Conservation (phyloP, 1,140 invertebrate species). For the Pseudomyrmex concolor region DNA sequence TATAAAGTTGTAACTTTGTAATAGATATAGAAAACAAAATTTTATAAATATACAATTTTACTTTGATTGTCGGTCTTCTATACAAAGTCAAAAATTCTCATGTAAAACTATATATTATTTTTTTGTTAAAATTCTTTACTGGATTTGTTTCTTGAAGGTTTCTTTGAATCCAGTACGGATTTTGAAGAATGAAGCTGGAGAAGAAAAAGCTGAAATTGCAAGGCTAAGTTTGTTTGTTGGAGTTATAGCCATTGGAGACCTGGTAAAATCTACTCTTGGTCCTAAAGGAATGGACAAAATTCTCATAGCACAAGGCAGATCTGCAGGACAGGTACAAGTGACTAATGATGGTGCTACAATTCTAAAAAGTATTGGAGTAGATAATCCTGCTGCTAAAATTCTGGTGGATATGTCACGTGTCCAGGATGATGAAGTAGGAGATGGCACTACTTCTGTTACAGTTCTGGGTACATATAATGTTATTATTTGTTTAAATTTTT, state of each 20-base stretch:
- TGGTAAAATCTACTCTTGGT: constrained; percentile 98
- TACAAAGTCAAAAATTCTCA: no score
- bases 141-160: constrained; percentile 86
- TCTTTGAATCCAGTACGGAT: constrained; percentile 97
- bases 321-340: constrained; percentile 95
- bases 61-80: no score
- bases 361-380: constrained; percentile 97
- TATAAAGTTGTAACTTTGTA: no score
- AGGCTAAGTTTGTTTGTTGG: constrained; percentile 98
- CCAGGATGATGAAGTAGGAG: constrained; percentile 99
- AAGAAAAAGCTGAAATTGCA: constrained; percentile 98
- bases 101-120: no score
- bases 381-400: constrained; percentile 99
- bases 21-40: no score
- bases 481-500: constrained; percentile 26
- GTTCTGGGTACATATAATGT: constrained; percentile 89
- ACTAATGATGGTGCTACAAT: constrained; percentile 99
- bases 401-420: constrained; percentile 99
- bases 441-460: constrained; percentile 99
- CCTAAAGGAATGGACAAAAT: constrained; percentile 99
- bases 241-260: constrained; percentile 98
- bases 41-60: no score
- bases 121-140: neutral
- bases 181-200: constrained; percentile 97
- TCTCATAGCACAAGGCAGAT: constrained; percentile 93